These are phyloP conservation scores for Enteromius radiatus DNA, from an alignment of 2,797 vertebrate species.

Conservation along the genomic window DNA sequence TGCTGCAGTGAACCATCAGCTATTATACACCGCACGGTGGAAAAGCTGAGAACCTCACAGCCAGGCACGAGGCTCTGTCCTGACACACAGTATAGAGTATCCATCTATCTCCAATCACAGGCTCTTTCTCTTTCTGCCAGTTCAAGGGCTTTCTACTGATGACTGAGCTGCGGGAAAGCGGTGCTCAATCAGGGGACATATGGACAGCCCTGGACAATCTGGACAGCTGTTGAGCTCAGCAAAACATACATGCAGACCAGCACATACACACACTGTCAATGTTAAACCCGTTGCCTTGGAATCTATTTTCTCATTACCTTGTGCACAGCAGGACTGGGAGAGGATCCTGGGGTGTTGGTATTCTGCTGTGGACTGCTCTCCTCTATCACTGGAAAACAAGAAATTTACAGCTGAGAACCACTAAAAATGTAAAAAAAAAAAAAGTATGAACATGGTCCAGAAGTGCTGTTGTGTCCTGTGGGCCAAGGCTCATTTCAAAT, in stretches of 20 bases:
- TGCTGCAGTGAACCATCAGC: constrained; percentile 1
- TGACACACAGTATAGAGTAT: constrained; percentile 34
- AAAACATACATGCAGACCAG: constrained; percentile 5
- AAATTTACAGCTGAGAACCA: constrained; percentile 11
- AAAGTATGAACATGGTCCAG: neutral
- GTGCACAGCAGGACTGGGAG: constrained; percentile 14
- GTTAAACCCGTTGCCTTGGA: neutral
- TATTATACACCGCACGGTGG: neutral
- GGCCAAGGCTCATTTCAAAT: too few species aligned
- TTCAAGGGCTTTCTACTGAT: constrained; percentile 45
- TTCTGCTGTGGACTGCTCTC: constrained; percentile 4
- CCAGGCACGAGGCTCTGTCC: neutral
- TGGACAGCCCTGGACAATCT: neutral
- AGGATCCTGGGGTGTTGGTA: neutral
- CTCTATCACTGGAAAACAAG: constrained; percentile 40
- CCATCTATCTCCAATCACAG: constrained; percentile 36
- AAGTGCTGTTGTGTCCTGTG: too few species aligned
- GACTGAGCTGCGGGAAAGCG: constrained; percentile 23
- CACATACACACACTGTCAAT: constrained; percentile 13
- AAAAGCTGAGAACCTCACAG: neutral
- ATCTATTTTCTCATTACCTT: constrained; percentile 48
- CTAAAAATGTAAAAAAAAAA: neutral
- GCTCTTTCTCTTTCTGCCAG: constrained; percentile 36
- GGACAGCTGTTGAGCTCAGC: constrained; percentile 26
- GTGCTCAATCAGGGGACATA: constrained; percentile 37